Conservation (phyloP, 2,797 vertebrate genomes). For the Rallus crepitans region DNA sequence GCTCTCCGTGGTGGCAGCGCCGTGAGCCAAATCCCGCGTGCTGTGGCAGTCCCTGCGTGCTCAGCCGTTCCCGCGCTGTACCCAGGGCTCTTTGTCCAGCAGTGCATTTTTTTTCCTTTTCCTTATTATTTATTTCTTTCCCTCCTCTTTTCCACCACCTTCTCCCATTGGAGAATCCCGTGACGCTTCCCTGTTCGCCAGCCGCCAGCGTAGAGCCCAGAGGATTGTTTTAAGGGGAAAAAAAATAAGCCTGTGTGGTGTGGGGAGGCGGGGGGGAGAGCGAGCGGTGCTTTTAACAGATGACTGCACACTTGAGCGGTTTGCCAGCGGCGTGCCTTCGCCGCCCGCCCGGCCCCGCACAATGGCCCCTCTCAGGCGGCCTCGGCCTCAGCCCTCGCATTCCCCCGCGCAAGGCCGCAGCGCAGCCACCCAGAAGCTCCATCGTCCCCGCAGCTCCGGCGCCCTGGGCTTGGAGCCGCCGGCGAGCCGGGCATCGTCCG, state of each 20-base stretch:
- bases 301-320: conserved; percentile 77
- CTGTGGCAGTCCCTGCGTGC: fast-evolving
- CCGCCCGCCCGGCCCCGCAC: conserved; percentile 70
- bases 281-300: conserved; percentile 71
- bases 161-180: not conserved
- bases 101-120: not conserved
- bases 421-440: conserved; percentile 63
- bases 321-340: conserved; percentile 67
- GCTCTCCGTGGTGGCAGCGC: fast-evolving
- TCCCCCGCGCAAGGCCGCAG: not conserved
- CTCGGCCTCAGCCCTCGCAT: not conserved
- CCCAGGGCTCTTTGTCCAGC: not conserved
- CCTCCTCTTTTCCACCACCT: not conserved
- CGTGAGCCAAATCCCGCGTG: fast-evolving
- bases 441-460: conserved; percentile 61
- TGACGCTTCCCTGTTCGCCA: not conserved
- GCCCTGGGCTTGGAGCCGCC: conserved; percentile 67
- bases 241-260: not conserved
- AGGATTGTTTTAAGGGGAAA: conserved; percentile 10
- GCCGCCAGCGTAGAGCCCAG: not conserved
- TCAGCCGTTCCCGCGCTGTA: not conserved
- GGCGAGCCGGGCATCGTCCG: conserved; percentile 56
- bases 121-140: too few species aligned
- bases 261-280: not conserved
- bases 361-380: conserved; percentile 80